A percentile compares a stretch with the other conserved stretches of the same genome.
These are phyloP conservation scores for Pholis gunnellus DNA, from an alignment of 2,113 vertebrate genomes.

Conservation along the genomic window DNA sequence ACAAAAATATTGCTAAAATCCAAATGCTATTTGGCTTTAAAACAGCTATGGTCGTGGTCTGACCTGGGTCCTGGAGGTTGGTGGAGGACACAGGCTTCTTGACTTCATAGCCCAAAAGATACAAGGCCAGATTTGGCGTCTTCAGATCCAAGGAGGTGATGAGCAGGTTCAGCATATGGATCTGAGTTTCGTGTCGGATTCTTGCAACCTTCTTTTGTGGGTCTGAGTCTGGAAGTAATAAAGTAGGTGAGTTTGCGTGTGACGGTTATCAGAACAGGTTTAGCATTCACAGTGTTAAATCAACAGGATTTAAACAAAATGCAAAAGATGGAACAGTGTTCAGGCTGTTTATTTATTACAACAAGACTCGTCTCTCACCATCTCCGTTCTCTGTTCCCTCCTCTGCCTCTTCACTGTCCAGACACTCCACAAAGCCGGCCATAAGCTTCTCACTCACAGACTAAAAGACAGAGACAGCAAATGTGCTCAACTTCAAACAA, in stretches of 20 bases:
- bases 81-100: conserved; percentile 96
- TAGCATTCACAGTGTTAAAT: background rate
- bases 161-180: conserved; percentile 96
- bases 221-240: conserved; percentile 75
- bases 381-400: conserved; percentile 88
- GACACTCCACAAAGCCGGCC: conserved; percentile 97
- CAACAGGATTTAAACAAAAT: background rate
- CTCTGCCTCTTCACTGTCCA: conserved; percentile 95
- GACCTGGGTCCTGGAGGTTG: conserved; percentile 96
- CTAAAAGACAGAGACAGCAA: conserved; percentile 72
- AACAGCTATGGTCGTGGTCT: background rate
- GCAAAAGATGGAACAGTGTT: background rate
- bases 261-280: background rate
- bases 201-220: conserved; percentile 85
- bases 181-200: conserved; percentile 93
- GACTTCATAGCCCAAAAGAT: conserved; percentile 94
- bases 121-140: conserved; percentile 92
- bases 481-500: background rate
- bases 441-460: conserved; percentile 93
- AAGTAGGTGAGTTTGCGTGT: background rate
- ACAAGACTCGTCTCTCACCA: conserved; percentile 78
- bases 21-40: no score
- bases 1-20: background rate
- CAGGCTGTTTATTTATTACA: background rate
- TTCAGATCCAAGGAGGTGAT: conserved; percentile 96